Base-by-base conservation (phyloP, 1,140 invertebrate species). In the Zaprionus africanus region DNA sequence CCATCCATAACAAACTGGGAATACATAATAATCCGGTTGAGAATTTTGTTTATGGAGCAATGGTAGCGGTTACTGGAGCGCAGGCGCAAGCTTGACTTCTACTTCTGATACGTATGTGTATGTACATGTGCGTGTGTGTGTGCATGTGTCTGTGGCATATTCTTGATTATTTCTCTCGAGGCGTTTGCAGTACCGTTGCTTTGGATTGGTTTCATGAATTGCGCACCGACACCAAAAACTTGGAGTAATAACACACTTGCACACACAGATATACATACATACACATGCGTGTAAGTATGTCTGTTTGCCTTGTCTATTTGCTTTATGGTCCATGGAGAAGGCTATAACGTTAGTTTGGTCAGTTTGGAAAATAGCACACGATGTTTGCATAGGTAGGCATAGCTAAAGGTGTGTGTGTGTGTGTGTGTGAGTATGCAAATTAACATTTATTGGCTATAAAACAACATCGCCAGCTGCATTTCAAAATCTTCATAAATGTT, bases 181-280 rank as follows among this genome's bases (percentile, higher is more conserved):
- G 78, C 64, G 78, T 81, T 88, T 78, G 79, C 51, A 58, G 84
- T 88, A 82, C 86, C 86, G 87, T 90, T 91, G 75, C 58, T 67
- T 63, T 60, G 38, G 46, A 43, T 57, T 59, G 57, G 61, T 63
- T 56, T 61, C 56, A 26, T 68, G 51, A 49, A 64, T 80, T 78
- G 82, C 82, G 76, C 83, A 79, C 77, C 81, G 83, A 80, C 80
- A 83, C 73, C 72, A 71, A 82, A 70, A 82, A 59, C 34, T 51
- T 34, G 28, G 28, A 69, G 24, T 57, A 24, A 65, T 46, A 34
- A 34, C n/a, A 41, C 36, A 57, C 5, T 31, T 31, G 34, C 22
- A 65, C 66, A 57, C 41, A 15, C 56, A 19, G 12, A 31, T 74
- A 34, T 22, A 41, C 24, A 57, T 11, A 43, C 15, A 58, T n/a